phyloP scores from a whole-genome alignment of 2,888 invertebrate species.

The Aphrophora alni region DNA sequence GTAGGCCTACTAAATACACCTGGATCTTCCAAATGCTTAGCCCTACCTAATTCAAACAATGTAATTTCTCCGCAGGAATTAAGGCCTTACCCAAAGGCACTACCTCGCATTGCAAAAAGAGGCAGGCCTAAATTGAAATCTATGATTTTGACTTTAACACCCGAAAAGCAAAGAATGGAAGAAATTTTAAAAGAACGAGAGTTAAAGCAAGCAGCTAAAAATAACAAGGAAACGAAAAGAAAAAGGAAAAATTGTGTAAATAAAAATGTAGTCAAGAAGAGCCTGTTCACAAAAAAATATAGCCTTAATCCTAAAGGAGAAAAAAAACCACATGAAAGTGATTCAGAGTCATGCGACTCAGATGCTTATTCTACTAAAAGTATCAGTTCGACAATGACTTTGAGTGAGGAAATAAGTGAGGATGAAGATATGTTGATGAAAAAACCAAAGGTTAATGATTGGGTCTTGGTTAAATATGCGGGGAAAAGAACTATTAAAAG shows the following conservation, averaged over 20 bases:
- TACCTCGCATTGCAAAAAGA: neutral
- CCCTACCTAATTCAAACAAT: neutral
- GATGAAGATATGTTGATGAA: neutral
- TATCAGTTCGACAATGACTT: slow-evolving; percentile 14
- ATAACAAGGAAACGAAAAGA: neutral
- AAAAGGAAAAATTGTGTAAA: neutral
- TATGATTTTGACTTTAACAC: neutral
- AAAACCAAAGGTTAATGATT: slow-evolving; percentile 1
- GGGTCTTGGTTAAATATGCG: neutral
- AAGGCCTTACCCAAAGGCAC: slow-evolving; percentile 11
- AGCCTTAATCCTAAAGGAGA: no score
- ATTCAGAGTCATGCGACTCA: slow-evolving; percentile 11
- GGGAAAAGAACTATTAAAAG: neutral
- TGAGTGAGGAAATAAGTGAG: no score
- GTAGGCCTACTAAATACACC: slow-evolving; percentile 7
- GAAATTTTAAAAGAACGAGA: slow-evolving; percentile 11
- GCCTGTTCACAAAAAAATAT: neutral
- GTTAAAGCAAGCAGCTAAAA: neutral
- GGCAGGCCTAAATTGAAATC: slow-evolving; percentile 4
- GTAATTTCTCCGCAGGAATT: slow-evolving; percentile 3
- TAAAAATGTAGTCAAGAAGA: neutral
- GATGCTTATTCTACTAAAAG: slow-evolving; percentile 10
- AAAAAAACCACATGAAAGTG: neutral
- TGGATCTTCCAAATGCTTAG: neutral
- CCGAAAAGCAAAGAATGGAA: neutral